Conservation (phyloP, 2,888 invertebrate species). For the Pyrrhia umbra region DNA sequence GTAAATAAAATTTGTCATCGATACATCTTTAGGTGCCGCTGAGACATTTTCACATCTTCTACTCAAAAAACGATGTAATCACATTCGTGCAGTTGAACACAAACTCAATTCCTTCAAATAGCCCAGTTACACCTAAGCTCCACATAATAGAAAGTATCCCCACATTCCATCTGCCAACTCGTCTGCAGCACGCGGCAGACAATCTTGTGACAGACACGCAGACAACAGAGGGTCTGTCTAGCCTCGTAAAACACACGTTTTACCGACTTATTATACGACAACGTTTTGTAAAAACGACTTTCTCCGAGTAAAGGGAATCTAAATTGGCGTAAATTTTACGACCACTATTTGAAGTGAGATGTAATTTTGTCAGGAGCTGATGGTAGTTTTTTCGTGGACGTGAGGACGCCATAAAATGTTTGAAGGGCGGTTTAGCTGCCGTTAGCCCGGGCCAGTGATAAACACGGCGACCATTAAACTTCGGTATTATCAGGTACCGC, state of each 20-base stretch:
- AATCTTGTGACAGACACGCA: constrained; percentile 57
- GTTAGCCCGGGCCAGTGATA: constrained; percentile 48
- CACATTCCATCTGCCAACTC: constrained; percentile 46
- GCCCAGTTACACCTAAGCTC: constrained; percentile 50
- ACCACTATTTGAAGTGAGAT: constrained; percentile 71
- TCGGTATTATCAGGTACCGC: constrained; percentile 44
- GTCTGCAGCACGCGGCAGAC: constrained; percentile 47
- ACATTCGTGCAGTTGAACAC: constrained; percentile 38
- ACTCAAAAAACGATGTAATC: constrained; percentile 44
- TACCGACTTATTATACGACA: constrained; percentile 83
- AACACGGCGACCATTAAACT: constrained; percentile 49
- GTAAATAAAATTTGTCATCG: not conserved
- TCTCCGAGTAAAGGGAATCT: constrained; percentile 76
- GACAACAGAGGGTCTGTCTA: constrained; percentile 66
- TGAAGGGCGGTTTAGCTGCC: constrained; percentile 54
- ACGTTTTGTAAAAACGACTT: constrained; percentile 75
- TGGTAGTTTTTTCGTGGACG: constrained; percentile 57
- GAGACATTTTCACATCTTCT: not conserved
- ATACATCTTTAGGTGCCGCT: not conserved
- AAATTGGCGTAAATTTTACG: constrained; percentile 85
- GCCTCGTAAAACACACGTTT: constrained; percentile 82
- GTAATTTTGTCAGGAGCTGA: constrained; percentile 70
- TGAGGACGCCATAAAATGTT: constrained; percentile 55
- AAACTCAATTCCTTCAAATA: constrained; percentile 50
- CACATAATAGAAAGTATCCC: constrained; percentile 48